These are phyloP conservation scores for Halcyon senegalensis DNA, from an alignment of 2,113 vertebrate genomes.

Conservation along the genomic window DNA sequence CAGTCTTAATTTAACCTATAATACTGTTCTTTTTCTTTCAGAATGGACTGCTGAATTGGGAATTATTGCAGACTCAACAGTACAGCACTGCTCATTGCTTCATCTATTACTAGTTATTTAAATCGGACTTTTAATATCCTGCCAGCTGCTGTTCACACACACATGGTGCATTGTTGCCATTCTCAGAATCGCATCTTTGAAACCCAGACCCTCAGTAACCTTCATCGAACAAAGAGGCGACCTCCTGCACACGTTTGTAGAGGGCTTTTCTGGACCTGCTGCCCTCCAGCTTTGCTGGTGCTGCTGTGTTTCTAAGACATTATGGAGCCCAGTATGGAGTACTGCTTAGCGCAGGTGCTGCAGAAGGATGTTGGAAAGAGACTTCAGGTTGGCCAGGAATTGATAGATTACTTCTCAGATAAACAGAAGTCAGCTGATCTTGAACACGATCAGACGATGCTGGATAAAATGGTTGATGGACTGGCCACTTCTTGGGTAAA, in stretches of 20 bases:
- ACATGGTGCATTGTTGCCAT: conserved; percentile 99
- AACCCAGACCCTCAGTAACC: conserved; percentile 83
- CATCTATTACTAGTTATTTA: conserved; percentile 84
- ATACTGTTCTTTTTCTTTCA: conserved; percentile 68
- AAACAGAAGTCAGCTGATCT: conserved; percentile 92
- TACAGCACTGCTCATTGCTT: conserved; percentile 69
- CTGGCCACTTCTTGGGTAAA: conserved; percentile 97
- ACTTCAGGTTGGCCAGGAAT: conserved; percentile 94
- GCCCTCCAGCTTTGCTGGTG: conserved; percentile 73
- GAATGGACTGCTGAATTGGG: conserved; percentile 85
- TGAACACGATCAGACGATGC: conserved; percentile 93
- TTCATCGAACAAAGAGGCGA: conserved; percentile 77
- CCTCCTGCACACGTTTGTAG: conserved; percentile 65
- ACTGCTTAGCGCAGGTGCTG: conserved; percentile 90
- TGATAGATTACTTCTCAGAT: conserved; percentile 94
- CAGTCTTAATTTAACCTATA: conserved; percentile 57
- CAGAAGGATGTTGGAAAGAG: conserved; percentile 96
- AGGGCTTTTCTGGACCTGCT: conserved; percentile 67
- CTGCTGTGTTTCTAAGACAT: conserved; percentile 70
- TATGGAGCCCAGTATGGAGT: conserved; percentile 95
- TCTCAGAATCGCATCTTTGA: conserved; percentile 87
- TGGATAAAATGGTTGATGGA: conserved; percentile 97
- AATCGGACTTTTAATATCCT: conserved; percentile 86
- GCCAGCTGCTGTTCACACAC: conserved; percentile 94
- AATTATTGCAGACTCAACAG: conserved; percentile 78